Base-by-base conservation (phyloP, 2,888 invertebrate species). In the Parnassius apollo region DNA sequence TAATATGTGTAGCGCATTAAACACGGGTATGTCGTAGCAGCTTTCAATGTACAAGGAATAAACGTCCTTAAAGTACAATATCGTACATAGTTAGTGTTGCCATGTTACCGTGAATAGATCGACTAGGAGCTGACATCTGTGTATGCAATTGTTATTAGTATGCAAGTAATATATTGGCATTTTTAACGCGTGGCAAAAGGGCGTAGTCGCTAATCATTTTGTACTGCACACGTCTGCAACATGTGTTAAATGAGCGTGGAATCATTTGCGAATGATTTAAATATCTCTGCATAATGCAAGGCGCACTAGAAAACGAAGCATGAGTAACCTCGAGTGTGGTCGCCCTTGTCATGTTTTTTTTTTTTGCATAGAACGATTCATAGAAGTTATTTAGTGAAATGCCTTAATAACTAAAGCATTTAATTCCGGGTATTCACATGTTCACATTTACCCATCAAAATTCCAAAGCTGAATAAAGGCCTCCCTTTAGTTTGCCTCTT, bases 241-340 rank as follows among this genome's bases (percentile, higher is more conserved):
- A 71, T 73, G 71, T 74, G 73, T 71, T 71, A 66, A 69, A 62
- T 65, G 59, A 68, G 57, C 66, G 68, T 64, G 57, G 60, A 63
- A 57, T 68, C 69, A 71, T 74, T 76, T 68, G 64, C 59, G 59
- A 42, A 58, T 68, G 66, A 81, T 82, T 80, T 78, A 62, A 81
- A 82, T 83, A 82, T 75, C 69, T 76, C 71, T 75, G 71, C 79
- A 78, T 78, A 75, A 73, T 76, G 72, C 69, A 69, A 74, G 72
- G 49, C 22, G 42, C 50, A 42, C 42, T 62, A 46, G 52, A 57
- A 50, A 52, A 42, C 22, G 52, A 9, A 57, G 13, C 22, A 42
- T 55, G 54, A 62, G 11, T 35, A 44, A 56, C 45, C 56, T 49
- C 35, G 35, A 35, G 35, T 35, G 57, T 44, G n/a, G 46, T 46